A percentile compares a stretch with the other conserved stretches of the same genome.
phyloP scores from a whole-genome alignment of 1,140 invertebrate genomes.

The Macrostomum lignano region DNA sequence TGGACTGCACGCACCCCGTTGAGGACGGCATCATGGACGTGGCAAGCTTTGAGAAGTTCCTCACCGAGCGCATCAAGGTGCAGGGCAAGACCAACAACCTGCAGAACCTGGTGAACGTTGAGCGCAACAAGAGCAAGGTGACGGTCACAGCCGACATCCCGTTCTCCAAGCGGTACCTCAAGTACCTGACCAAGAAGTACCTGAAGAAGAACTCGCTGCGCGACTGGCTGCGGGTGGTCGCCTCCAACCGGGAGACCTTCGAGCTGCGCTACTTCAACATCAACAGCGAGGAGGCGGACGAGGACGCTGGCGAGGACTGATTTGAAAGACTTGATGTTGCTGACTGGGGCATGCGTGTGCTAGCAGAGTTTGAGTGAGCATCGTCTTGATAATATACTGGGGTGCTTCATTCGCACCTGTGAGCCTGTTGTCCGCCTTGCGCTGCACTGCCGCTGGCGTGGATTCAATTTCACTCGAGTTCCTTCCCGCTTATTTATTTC shows the following conservation, averaged over 20 bases:
- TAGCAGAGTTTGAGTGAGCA: too few relatives aligned
- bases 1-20: slow-evolving; percentile 93
- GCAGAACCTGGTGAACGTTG: slow-evolving; percentile 49
- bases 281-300: slow-evolving; percentile 70
- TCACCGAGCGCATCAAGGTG: slow-evolving; percentile 74
- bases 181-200: slow-evolving; percentile 96
- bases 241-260: slow-evolving; percentile 69
- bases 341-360: too few relatives aligned
- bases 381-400: too few relatives aligned
- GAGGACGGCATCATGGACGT: slow-evolving; percentile 97
- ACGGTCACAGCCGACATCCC: slow-evolving; percentile 56
- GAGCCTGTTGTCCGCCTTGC: too few relatives aligned
- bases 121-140: slow-evolving; percentile 67
- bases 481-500: too few relatives aligned
- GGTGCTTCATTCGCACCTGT: too few relatives aligned
- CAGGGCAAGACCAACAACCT: slow-evolving; percentile 80
- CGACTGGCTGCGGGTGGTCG: slow-evolving; percentile 95
- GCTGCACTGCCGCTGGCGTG: too few relatives aligned
- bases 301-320: slow-evolving; percentile 4
- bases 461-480: too few relatives aligned
- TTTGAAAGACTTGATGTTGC: too few relatives aligned
- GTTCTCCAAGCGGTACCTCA: slow-evolving; percentile 79
- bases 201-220: slow-evolving; percentile 92
- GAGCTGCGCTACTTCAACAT: slow-evolving; percentile 98
- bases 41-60: slow-evolving; percentile 48